Conservation (phyloP, 2,797 vertebrate genomes). For the Taeniopygia guttata region DNA sequence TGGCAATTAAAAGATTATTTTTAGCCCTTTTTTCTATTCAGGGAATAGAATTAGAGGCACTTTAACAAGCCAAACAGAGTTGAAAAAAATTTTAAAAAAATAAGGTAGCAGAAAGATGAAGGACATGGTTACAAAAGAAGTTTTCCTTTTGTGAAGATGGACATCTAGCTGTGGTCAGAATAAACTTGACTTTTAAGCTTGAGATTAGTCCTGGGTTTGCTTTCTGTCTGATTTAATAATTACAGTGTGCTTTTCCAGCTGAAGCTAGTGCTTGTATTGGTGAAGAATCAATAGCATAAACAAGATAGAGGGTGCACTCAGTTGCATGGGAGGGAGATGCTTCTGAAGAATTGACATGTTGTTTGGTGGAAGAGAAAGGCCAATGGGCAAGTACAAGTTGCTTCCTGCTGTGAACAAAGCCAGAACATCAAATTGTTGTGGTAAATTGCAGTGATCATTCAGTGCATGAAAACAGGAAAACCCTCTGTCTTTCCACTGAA, state of each 20-base stretch:
- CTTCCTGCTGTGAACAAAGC: neutral
- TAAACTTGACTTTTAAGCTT: neutral
- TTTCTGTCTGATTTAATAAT: neutral
- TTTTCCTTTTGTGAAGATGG: neutral
- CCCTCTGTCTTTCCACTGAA: neutral
- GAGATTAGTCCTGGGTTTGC: neutral
- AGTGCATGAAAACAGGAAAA: neutral
- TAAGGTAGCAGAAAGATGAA: neutral
- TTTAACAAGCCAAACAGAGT: neutral
- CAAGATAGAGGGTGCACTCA: neutral
- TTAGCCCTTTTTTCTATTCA: neutral
- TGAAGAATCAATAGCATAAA: neutral
- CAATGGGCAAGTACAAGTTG: rapidly evolving
- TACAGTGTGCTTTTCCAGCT: neutral
- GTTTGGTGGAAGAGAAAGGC: neutral
- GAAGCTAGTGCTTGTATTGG: neutral
- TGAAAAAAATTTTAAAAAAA: neutral
- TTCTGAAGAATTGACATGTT: neutral
- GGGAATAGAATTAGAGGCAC: conserved; percentile 12
- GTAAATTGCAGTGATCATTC: neutral
- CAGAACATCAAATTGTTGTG: neutral
- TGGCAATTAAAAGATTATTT: neutral
- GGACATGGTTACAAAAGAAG: neutral
- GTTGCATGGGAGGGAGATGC: neutral
- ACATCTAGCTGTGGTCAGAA: neutral